Evolutionary conservation across 1,140 invertebrate genomes (phyloP), one percentile per base, ranked within the genome.

Genomic region (Patella vulgata): DNA sequence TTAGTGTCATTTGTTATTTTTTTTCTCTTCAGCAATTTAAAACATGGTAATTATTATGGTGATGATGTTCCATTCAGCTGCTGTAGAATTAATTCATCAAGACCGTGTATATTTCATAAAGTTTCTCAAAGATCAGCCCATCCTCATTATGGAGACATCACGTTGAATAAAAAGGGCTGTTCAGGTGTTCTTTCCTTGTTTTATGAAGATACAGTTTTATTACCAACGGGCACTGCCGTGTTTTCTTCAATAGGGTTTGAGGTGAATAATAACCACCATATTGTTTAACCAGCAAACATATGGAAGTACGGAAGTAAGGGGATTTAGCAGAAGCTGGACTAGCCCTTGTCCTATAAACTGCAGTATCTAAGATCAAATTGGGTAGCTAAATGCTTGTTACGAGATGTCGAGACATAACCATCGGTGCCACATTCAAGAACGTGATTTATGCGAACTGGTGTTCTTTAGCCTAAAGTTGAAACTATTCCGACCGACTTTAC

Each of bases 41-140:
- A 19, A 8, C 14, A 65, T n/a, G 64, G 65, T 9, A 43, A 63
- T 25, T 58, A 72, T 42, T 51, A 54, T 21, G 72, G 56, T 23
- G 78, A 82, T 54, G 71, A 79, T 59, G 75, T 73, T 0, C 80
- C 80, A 17, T 80, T 73, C 61, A 82, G 80, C 57, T 82, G 80
- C 48, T 82, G 80, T 59, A 64, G 67, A 51, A 47, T 63, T 14
- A 23, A 28, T 11, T 48, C 67, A 1, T 36, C 65, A 0, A 70
- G 78, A 17, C 80, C 80, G 3, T 82, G 80, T 50, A 77, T 82
- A 30, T 68, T 78, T 58, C 71, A 77, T 43, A 61, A 73, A 39
- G 67, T 82, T 27, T 67, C 73, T 42, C 68, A 70, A 46, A 68
- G 74, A 53, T 47, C 66, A 3, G 40, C 52, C 8, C 77, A 82